phyloP scores from a whole-genome alignment of 2,113 vertebrate species.

The Microcebus tavaratra region DNA sequence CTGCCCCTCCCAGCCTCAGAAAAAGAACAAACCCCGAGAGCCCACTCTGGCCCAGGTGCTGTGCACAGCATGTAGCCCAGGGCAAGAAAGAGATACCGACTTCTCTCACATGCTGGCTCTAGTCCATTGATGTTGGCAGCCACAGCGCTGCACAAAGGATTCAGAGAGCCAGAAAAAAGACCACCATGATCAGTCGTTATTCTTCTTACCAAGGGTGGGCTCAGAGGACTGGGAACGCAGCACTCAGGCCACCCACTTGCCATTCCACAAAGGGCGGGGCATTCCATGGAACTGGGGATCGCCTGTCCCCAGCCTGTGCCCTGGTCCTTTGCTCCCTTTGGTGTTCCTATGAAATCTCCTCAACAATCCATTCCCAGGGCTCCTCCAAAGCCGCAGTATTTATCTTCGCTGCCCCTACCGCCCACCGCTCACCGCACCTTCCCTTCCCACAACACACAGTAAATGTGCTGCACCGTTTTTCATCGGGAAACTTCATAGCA shows the following conservation, averaged over 20 bases:
- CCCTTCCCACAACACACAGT: neutral
- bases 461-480: neutral
- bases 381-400: neutral
- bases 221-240: neutral
- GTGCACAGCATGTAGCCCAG: neutral
- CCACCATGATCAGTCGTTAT: neutral
- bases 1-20: neutral
- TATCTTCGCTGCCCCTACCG: neutral
- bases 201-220: neutral
- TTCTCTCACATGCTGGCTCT: neutral
- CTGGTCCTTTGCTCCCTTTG: neutral
- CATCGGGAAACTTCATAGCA: neutral
- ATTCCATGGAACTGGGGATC: neutral
- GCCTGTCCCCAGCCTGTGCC: neutral
- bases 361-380: neutral
- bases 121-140: neutral
- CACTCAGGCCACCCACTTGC: neutral
- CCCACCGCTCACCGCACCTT: rapidly evolving
- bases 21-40: neutral
- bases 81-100: neutral
- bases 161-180: neutral
- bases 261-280: neutral
- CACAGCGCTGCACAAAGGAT: neutral
- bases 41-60: neutral
- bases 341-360: neutral